These are phyloP conservation scores for Drosophila maculinotata DNA, from an alignment of 2,888 invertebrate genomes.

Conservation along the genomic window DNA sequence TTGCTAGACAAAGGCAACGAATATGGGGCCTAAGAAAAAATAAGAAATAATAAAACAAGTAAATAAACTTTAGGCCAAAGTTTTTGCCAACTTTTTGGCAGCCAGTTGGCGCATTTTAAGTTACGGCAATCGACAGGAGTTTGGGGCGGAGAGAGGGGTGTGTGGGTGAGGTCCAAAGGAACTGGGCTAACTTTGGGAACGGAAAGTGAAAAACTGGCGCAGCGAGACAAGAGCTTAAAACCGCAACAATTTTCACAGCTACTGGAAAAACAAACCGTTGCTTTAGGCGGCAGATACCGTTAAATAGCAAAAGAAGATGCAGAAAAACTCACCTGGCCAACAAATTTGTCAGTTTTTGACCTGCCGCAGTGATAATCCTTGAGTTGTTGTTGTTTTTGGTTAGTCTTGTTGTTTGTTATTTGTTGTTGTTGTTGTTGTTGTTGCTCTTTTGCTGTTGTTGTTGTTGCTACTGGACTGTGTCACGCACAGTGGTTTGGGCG, in stretches of 20 bases:
- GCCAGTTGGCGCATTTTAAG: conserved; percentile 79
- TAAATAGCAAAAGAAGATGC: not conserved
- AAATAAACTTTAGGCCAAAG: conserved; percentile 74
- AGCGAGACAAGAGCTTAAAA: conserved; percentile 65
- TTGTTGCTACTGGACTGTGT: conserved; percentile 51
- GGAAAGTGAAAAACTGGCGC: conserved; percentile 51
- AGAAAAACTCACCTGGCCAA: conserved; percentile 60
- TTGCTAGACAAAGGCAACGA: conserved; percentile 32
- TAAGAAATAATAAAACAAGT: conserved; percentile 67
- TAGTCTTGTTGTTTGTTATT: conserved; percentile 8
- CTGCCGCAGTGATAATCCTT: conserved; percentile 59
- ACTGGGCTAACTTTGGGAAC: not conserved
- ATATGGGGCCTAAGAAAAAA: conserved; percentile 3
- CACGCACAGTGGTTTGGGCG: conserved; percentile 65
- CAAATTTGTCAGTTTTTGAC: conserved; percentile 57
- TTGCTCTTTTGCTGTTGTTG: conserved; percentile 14
- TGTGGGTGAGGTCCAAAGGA: conserved; percentile 5
- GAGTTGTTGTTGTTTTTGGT: conserved; percentile 29
- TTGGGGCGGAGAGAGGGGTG: not conserved
- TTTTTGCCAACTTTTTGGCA: conserved; percentile 75
- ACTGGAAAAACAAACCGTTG: conserved; percentile 19
- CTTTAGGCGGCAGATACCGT: conserved; percentile 37
- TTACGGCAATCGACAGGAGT: conserved; percentile 69
- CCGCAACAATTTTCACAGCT: conserved; percentile 61
- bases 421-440: conserved; percentile 21